Conservation (phyloP, 2,888 invertebrate genomes). For the Plagodis pulveraria region DNA sequence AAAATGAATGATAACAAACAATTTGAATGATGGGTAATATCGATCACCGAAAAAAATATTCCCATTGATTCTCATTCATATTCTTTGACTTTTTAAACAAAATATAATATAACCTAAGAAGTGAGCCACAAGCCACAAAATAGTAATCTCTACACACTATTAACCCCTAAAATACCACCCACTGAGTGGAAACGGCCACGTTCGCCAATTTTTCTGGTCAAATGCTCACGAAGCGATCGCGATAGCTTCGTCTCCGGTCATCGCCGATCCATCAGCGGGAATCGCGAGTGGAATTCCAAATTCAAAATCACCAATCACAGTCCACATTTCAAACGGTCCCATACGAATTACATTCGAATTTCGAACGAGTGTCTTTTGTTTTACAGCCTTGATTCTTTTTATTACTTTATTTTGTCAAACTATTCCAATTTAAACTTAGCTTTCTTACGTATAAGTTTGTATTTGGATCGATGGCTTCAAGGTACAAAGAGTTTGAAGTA, state of each 20-base stretch:
- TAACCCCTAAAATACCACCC: conserved; percentile 45
- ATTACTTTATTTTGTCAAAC: not conserved
- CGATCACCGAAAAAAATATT: too few relatives aligned
- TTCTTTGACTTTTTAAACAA: too few relatives aligned
- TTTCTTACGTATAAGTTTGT: conserved; percentile 28
- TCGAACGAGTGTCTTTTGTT: conserved; percentile 67
- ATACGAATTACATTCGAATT: conserved; percentile 58
- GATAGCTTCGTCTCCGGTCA: conserved; percentile 36
- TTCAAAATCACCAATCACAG: conserved; percentile 75
- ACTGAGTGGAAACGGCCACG: conserved; percentile 57
- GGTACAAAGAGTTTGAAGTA: conserved; percentile 64
- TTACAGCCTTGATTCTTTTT: conserved; percentile 63
- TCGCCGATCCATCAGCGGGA: conserved; percentile 77
- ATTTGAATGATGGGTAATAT: too few relatives aligned
- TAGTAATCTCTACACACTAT: conserved; percentile 22
- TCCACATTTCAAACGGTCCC: conserved; percentile 66
- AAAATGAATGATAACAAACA: too few relatives aligned
- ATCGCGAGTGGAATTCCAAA: conserved; percentile 78
- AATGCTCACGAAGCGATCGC: conserved; percentile 60
- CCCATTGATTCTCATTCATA: too few relatives aligned
- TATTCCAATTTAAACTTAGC: conserved; percentile 41
- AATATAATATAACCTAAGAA: too few relatives aligned
- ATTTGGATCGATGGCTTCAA: conserved; percentile 41
- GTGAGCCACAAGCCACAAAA: not conserved
- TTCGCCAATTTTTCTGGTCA: conserved; percentile 78